Conservation (phyloP, 1,140 invertebrate species). For the Manduca sexta region DNA sequence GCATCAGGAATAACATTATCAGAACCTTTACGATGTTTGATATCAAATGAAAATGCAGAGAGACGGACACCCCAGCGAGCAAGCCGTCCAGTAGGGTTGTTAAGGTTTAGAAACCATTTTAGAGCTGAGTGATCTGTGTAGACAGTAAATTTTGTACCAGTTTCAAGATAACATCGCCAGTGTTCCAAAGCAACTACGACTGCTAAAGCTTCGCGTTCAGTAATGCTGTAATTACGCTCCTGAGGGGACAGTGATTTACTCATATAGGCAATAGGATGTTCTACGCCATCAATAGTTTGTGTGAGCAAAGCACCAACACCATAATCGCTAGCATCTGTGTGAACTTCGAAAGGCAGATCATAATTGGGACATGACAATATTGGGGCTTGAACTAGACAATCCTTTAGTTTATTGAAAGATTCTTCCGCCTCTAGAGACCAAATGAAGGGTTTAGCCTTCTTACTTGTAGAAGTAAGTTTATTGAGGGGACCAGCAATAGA, state of each 20-base stretch:
- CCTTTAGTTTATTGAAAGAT: constrained; percentile 23
- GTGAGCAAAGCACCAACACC: constrained; percentile 25
- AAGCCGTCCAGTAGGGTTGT: constrained; percentile 25
- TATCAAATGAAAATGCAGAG: constrained; percentile 21
- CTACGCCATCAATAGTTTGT: constrained; percentile 13
- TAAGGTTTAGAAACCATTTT: constrained; percentile 31
- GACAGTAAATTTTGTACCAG: no score
- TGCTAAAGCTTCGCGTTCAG: no score
- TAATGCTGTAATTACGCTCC: no score
- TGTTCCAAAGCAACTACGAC: no score
- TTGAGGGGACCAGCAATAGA: constrained; percentile 13
- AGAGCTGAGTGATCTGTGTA: no score
- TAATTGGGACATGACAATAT: constrained; percentile 21
- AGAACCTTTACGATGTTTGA: constrained; percentile 16
- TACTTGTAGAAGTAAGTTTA: constrained; percentile 37
- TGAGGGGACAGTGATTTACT: no score
- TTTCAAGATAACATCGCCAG: no score
- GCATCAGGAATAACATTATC: constrained; percentile 13
- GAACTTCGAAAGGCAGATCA: no score
- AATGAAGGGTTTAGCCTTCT: constrained; percentile 12
- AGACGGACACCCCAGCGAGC: constrained; percentile 21
- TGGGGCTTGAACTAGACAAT: constrained; percentile 5
- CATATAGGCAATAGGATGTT: constrained; percentile 17
- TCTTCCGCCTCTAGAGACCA: constrained; percentile 21
- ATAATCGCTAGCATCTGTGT: no score